Percentiles rank a stretch among this genome's conserved stretches.
Conservation (phyloP, 2,797 vertebrate genomes). For the Adrianichthys oophorus region DNA sequence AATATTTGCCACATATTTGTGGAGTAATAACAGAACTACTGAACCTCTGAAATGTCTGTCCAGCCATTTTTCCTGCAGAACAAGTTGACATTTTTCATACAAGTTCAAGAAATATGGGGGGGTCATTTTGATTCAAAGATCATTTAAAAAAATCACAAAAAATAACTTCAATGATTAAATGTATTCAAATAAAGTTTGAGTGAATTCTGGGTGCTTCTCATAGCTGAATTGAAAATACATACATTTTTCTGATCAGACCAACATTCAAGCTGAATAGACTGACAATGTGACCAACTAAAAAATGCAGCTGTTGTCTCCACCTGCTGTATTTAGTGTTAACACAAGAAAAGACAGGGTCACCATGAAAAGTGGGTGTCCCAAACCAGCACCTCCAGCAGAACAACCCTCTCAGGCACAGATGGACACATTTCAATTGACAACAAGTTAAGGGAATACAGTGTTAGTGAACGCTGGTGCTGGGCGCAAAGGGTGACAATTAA, state of each 20-base stretch:
- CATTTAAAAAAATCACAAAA: conserved; percentile 24
- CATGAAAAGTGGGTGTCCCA: conserved; percentile 25
- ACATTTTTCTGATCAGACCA: not conserved
- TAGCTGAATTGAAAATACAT: not conserved
- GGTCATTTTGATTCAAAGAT: conserved; percentile 20
- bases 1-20: not conserved
- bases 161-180: conserved; percentile 11
- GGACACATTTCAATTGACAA: conserved; percentile 41
- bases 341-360: conserved; percentile 28
- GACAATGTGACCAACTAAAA: conserved; percentile 3
- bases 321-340: conserved; percentile 21
- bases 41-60: conserved; percentile 5
- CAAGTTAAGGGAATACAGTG: conserved; percentile 37
- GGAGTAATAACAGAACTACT: not conserved
- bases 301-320: conserved; percentile 9
- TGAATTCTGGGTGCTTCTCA: conserved; percentile 1
- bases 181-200: conserved; percentile 24
- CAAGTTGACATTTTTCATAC: conserved; percentile 30
- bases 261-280: conserved; percentile 4
- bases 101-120: conserved; percentile 13
- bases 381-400: conserved; percentile 11
- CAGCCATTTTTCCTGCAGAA: conserved; percentile 21
- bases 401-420: conserved; percentile 18
- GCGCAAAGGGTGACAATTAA: conserved; percentile 65
- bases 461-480: conserved; percentile 37